phyloP scores from a whole-genome alignment of 2,888 invertebrate species.

The Hipparchia semele region DNA sequence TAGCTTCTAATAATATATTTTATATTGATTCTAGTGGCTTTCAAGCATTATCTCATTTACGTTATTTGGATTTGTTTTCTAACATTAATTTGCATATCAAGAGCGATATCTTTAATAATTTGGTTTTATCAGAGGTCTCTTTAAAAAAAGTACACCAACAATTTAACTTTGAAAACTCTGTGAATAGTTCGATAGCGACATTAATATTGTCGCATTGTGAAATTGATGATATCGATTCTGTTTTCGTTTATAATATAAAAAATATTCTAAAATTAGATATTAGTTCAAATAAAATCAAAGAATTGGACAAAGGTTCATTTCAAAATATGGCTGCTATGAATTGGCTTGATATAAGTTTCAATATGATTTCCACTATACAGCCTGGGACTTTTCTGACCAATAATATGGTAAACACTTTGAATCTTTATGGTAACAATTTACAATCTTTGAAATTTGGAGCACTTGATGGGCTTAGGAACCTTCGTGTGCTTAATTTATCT shows the following conservation, averaged over 20 bases:
- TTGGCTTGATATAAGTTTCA: slow-evolving; percentile 35
- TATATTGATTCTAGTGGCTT: slow-evolving; percentile 27
- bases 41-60: slow-evolving; percentile 22
- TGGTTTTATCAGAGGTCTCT: slow-evolving; percentile 27
- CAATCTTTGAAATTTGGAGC: slow-evolving; percentile 31
- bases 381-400: slow-evolving; percentile 36
- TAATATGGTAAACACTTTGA: slow-evolving; percentile 31
- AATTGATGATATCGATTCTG: slow-evolving; percentile 26
- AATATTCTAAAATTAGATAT: slow-evolving; percentile 24
- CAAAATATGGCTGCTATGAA: slow-evolving; percentile 28
- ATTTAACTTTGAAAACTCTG: slow-evolving; percentile 23
- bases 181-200: slow-evolving; percentile 29
- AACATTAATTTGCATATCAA: slow-evolving; percentile 25
- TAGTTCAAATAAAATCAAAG: slow-evolving; percentile 30
- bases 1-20: slow-evolving; percentile 30
- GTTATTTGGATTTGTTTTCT: slow-evolving; percentile 19
- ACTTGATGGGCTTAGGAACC: slow-evolving; percentile 30
- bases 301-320: slow-evolving; percentile 31
- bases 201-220: slow-evolving; percentile 29
- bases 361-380: slow-evolving; percentile 35
- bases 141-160: slow-evolving; percentile 15
- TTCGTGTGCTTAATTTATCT: slow-evolving; percentile 37
- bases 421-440: slow-evolving; percentile 30
- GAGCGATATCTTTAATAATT: slow-evolving; percentile 28
- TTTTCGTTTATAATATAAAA: slow-evolving; percentile 26